Evolutionary conservation across 2,113 vertebrate species (phyloP).

Genomic region (Mastomys coucha): DNA sequence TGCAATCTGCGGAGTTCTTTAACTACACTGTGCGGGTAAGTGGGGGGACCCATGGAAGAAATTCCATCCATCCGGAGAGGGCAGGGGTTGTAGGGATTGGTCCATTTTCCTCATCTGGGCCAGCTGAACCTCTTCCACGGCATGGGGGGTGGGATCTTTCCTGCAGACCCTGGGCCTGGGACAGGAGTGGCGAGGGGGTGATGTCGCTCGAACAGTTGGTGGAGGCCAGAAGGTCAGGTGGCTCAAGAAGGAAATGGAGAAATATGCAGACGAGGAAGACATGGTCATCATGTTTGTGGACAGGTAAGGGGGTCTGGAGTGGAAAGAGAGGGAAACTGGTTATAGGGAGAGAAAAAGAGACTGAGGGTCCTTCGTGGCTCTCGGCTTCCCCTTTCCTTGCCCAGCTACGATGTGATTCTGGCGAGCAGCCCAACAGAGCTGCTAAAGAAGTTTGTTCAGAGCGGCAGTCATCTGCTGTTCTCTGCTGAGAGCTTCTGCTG

Average conservation of each 20-base stretch:
- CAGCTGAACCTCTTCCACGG: background rate
- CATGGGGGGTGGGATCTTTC: background rate
- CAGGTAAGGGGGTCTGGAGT: conserved; percentile 86
- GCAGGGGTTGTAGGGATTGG: background rate
- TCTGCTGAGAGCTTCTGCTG: conserved; percentile 90
- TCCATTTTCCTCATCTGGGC: background rate
- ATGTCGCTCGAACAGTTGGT: conserved; percentile 90
- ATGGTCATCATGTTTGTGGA: conserved; percentile 93
- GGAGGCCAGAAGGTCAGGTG: conserved; percentile 96
- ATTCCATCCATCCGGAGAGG: background rate
- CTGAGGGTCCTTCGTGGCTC: background rate
- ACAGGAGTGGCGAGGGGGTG: conserved; percentile 90
- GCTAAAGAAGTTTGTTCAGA: conserved; percentile 86
- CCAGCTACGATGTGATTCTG: conserved; percentile 89
- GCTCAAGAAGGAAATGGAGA: conserved; percentile 92
- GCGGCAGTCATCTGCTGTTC: conserved; percentile 87
- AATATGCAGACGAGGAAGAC: conserved; percentile 84
- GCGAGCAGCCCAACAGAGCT: conserved; percentile 87
- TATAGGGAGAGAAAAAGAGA: background rate
- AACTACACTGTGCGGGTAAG: conserved; percentile 92
- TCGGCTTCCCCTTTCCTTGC: background rate
- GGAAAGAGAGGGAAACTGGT: background rate
- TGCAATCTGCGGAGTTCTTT: conserved; percentile 89
- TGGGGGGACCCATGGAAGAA: background rate
- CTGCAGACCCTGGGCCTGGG: conserved; percentile 87